Evolutionary conservation across 1,140 invertebrate species (phyloP), one percentile per base, ranked within the genome.

Genomic region (Xylocopa sonorina): DNA sequence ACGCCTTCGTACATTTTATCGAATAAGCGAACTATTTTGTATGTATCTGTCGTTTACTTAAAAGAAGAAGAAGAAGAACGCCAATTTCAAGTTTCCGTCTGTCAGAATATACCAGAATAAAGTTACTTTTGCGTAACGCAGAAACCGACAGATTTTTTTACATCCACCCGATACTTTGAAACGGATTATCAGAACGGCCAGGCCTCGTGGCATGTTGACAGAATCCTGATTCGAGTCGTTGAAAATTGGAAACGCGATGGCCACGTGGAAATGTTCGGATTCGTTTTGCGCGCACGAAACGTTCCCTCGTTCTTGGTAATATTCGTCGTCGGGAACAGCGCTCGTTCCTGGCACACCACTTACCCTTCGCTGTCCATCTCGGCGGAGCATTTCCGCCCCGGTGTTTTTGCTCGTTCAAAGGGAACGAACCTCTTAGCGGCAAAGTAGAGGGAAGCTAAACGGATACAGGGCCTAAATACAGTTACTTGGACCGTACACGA

Each of bases 361-460:
- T 66, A 80, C 78, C 78, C 78, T 80, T 43, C 55, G 71, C 55
- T 62, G 51, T 57, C 72, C 78, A 67, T 74, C 58, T 80, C 50
- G 34, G 41, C 46, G 21, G 62, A 60, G 78, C 78, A 66, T 80
- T 76, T 80, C 78, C 71, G 72, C 72, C 72, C 78, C 53, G 78
- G 38, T 80, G 72, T 80, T 80, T 80, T 80, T 80, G 71, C 72
- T 80, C 72, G 78, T 75, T 64, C 78, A 73, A 75, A 80, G 78
- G 68, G 71, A 76, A 80, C 78, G 78, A 43, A 57, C 63, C 78
- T 80, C 78, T 75, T 66, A 78, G 48, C 68, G 76, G 32, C 72
- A n/a, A 60, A 75, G 72, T 73, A 43, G 53, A 75, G 72, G 71
- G 62, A 76, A 76, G 63, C 72, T 46, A 66, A 75, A 73, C 78